Conservation (phyloP, 2,888 invertebrate genomes). For the Drepana falcataria region DNA sequence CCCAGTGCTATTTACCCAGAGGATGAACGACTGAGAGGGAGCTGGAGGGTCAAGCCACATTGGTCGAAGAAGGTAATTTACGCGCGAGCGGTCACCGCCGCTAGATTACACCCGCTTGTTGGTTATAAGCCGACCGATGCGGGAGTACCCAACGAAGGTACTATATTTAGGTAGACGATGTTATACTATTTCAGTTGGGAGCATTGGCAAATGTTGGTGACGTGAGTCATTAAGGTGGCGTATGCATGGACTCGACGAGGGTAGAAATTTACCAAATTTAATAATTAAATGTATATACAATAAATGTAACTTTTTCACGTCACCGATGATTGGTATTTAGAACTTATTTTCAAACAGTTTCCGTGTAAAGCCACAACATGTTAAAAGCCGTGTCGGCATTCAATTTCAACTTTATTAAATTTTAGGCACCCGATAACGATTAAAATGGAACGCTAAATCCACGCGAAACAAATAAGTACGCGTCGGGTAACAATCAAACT, state of each 20-base stretch:
- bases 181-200: slow-evolving; percentile 27
- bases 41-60: slow-evolving; percentile 26
- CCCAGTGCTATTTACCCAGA: not conserved
- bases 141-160: slow-evolving; percentile 30
- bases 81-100: slow-evolving; percentile 72
- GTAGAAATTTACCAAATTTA: slow-evolving; percentile 45
- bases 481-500: slow-evolving; percentile 1
- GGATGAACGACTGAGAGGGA: slow-evolving; percentile 1
- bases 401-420: not conserved
- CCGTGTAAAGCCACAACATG: not conserved
- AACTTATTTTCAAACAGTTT: not conserved
- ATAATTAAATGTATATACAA: slow-evolving; percentile 44
- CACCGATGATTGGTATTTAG: too few relatives aligned
- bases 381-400: not conserved
- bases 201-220: slow-evolving; percentile 38
- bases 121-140: slow-evolving; percentile 57
- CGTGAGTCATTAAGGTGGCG: slow-evolving; percentile 60
- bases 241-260: slow-evolving; percentile 48
- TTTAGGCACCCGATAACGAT: not conserved
- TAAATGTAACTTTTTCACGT: not conserved
- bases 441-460: not conserved
- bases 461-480: not conserved
- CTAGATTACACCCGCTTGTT: slow-evolving; percentile 66
- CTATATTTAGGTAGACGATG: slow-evolving; percentile 15
- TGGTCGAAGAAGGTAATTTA: slow-evolving; percentile 62